phyloP scores from a whole-genome alignment of 2,888 invertebrate genomes.

The Orthosia cruda region DNA sequence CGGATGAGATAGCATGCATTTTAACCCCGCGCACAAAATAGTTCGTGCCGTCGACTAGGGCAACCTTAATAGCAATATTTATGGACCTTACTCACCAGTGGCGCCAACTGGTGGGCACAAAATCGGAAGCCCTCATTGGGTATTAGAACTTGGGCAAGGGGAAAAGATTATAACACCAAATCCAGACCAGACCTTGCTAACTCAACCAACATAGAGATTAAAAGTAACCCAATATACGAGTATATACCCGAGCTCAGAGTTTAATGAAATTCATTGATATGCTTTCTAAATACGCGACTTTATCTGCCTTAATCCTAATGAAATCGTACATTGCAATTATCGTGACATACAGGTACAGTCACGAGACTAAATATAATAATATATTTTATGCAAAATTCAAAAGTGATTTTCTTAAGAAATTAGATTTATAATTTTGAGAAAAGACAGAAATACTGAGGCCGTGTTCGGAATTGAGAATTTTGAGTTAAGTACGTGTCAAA shows the following conservation, averaged over 20 bases:
- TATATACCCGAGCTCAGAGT: constrained; percentile 2
- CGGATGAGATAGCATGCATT: too few relatives aligned
- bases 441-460: too few relatives aligned
- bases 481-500: too few relatives aligned
- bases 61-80: too few relatives aligned
- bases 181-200: neutral
- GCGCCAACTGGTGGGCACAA: too few relatives aligned
- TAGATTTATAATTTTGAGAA: neutral
- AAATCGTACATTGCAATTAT: constrained; percentile 49
- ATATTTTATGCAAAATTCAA: neutral
- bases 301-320: constrained; percentile 49
- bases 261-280: constrained; percentile 13
- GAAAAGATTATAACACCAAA: constrained; percentile 4
- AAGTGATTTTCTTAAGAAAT: neutral
- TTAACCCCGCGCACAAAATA: too few relatives aligned
- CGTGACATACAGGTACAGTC: neutral
- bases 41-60: too few relatives aligned
- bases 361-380: neutral
- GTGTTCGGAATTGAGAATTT: too few relatives aligned
- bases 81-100: too few relatives aligned
- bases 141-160: too few relatives aligned
- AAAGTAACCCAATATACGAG: constrained; percentile 20
- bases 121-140: too few relatives aligned
- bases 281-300: constrained; percentile 43
- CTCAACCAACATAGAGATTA: constrained; percentile 5